A percentile compares a stretch with the other conserved stretches of the same genome.
Conservation (phyloP, 2,797 vertebrate species). For the Delichon dasypus region DNA sequence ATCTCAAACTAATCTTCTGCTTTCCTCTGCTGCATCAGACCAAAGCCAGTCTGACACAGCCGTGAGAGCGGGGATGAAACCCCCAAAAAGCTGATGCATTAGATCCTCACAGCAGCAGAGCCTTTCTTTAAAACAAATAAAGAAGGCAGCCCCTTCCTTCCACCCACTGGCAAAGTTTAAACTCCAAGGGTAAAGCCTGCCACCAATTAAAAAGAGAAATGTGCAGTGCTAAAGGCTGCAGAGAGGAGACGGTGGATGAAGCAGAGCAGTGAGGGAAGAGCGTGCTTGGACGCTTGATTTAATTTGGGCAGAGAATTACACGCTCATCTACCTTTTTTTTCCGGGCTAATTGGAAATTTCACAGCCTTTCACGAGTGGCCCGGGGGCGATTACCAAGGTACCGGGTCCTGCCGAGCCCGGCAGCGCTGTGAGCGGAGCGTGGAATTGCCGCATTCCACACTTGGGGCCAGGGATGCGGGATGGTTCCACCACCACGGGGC, state of each 20-base stretch:
- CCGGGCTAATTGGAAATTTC: constrained; percentile 24
- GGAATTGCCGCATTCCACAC: not conserved
- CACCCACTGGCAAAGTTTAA: not conserved
- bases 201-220: not conserved
- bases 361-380: not conserved
- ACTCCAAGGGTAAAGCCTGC: not conserved
- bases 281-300: not conserved
- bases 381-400: accelerated
- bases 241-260: not conserved
- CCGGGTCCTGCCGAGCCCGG: not conserved
- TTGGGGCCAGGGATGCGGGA: accelerated
- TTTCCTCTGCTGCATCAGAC: not conserved
- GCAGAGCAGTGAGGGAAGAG: not conserved
- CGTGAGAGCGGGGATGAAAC: not conserved
- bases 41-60: not conserved
- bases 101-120: not conserved
- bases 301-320: constrained; percentile 11
- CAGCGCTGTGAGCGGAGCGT: not conserved
- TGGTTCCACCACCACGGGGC: accelerated
- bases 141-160: not conserved
- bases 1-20: not conserved
- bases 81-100: not conserved
- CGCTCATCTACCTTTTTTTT: not conserved
- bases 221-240: not conserved
- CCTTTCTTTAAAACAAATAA: not conserved